Conservation (phyloP, 2,113 vertebrate genomes). For the Saccopteryx bilineata region DNA sequence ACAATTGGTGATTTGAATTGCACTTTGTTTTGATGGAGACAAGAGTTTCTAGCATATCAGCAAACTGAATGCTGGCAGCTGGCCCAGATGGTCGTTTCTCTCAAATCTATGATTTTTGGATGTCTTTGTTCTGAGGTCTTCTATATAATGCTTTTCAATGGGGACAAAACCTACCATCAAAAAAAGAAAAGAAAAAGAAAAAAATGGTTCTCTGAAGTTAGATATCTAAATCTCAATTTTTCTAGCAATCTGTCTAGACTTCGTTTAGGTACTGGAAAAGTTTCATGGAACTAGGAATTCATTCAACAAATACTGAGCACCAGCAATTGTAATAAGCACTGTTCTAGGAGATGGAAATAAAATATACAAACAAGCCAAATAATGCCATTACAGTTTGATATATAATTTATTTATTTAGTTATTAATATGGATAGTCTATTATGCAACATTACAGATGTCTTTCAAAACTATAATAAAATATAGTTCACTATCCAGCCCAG, state of each 20-base stretch:
- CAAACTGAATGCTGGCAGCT: neutral
- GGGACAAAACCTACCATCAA: neutral
- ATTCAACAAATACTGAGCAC: neutral
- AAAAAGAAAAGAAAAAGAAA: neutral
- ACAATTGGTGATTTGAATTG: neutral
- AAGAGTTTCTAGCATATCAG: neutral
- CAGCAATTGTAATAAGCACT: neutral
- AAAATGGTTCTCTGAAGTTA: neutral
- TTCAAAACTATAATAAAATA: conserved; percentile 76
- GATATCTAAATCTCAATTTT: conserved; percentile 48
- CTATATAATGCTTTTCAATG: neutral
- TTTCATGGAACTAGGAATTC: neutral
- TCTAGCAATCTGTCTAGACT: neutral
- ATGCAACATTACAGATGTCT: conserved; percentile 72
- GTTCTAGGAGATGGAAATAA: conserved; percentile 23
- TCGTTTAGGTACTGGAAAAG: neutral
- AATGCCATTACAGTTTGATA: conserved; percentile 64
- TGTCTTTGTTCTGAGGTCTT: neutral
- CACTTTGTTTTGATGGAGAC: neutral
- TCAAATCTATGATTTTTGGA: neutral
- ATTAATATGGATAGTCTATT: conserved; percentile 75
- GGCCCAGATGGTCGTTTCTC: neutral
- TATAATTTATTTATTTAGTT: conserved; percentile 76
- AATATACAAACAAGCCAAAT: conserved; percentile 54
- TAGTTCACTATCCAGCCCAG: conserved; percentile 63